Evolutionary conservation across 2,888 invertebrate species (phyloP), one percentile per base, ranked within the genome.

Genomic region (Sinodicranocentrus sp.): DNA sequence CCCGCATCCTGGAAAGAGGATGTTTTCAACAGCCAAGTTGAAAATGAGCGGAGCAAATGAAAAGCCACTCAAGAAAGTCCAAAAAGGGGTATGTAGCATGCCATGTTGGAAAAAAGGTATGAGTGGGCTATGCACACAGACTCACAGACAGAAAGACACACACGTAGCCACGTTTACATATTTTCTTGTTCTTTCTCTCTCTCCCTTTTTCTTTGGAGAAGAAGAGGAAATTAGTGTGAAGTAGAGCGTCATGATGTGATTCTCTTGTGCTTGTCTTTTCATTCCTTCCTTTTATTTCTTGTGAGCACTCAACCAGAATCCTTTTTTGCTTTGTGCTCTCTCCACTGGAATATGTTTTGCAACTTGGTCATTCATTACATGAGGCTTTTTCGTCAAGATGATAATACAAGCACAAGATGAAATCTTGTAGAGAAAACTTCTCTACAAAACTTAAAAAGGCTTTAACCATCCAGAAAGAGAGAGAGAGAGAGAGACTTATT

Each of bases 211-310:
- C 6, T 39, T 8, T 13, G 39, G 57, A 23, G 21, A 26, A 65
- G 39, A 43, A 39, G 43, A 59, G 68, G 52, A 73, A 82, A 80
- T 67, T 80, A 80, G 72, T 67, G 80, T 72, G 73, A 73, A 82
- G 73, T 68, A 57, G 61, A 75, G 67, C 75, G 65, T 26, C 44
- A 82, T 57, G 65, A 75, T 54, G 52, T 63, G 65, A 76, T 76
- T 76, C 76, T 75, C 10, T 57, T 57, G 8, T 26, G 26, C 33
- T 15, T 28, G n/a, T 28, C 48, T 48, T 10, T 19, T 21, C 5
- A 13, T 63, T 33, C 21, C 63, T 28, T 28, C 63, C 39, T 17
- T 33, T 28, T 17, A 19, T 19, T 26, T 15, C 13, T 13, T 52
- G 52, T 6, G 5, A 57, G 10, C 23, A 57, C 21, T 15, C 6